A percentile compares a stretch with the other conserved stretches of the same genome.
Conservation (phyloP, 2,888 invertebrate species). For the Trichopoda pennipes region DNA sequence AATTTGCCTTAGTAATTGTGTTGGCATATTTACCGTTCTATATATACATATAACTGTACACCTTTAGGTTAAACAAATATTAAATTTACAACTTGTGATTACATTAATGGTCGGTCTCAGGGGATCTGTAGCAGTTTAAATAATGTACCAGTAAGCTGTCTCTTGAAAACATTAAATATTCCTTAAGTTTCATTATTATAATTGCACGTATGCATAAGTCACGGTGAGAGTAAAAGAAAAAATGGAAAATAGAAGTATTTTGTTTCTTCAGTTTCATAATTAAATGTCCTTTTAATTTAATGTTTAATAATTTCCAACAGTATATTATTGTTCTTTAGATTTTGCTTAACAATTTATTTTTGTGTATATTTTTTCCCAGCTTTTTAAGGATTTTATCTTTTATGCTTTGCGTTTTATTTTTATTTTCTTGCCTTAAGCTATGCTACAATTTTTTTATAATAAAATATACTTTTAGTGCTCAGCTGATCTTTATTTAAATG, state of each 20-base stretch:
- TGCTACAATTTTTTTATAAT: not conserved
- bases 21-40: not conserved
- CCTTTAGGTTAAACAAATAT: constrained; percentile 42
- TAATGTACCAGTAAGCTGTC: not conserved
- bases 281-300: too few species aligned
- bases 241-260: too few species aligned
- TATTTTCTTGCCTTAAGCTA: constrained; percentile 11
- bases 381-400: too few species aligned
- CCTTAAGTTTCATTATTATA: not conserved
- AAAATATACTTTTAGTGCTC: not conserved
- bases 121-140: constrained; percentile 5
- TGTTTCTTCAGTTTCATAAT: too few species aligned
- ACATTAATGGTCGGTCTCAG: constrained; percentile 36
- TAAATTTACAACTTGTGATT: constrained; percentile 13
- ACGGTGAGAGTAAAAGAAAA: too few species aligned
- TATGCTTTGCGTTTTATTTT: too few species aligned
- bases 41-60: not conserved
- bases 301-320: too few species aligned
- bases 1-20: not conserved
- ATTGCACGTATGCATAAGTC: not conserved
- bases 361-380: too few species aligned
- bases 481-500: constrained; percentile 11
- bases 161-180: not conserved
- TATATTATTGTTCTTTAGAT: too few species aligned
- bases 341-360: too few species aligned